Evolutionary conservation across 1,140 invertebrate genomes (phyloP).

Genomic region (Reticulitermes speratus): DNA sequence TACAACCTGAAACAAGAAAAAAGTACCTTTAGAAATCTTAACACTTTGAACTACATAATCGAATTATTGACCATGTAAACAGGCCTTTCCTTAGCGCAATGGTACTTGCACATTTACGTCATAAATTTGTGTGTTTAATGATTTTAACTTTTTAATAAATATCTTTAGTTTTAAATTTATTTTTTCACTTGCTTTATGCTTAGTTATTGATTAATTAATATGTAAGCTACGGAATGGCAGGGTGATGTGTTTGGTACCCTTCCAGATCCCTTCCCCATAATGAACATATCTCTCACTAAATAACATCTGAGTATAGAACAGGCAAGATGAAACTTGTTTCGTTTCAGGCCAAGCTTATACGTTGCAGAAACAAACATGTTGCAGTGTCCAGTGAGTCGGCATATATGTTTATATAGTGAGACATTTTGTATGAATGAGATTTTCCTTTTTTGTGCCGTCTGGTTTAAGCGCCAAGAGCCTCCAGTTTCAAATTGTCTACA

Average conservation of each 20-base stretch:
- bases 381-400: too few relatives aligned
- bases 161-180: background rate
- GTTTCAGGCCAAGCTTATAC: background rate
- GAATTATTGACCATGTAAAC: conserved; percentile 27
- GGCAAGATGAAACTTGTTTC: background rate
- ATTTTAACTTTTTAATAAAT: background rate
- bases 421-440: background rate
- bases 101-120: background rate
- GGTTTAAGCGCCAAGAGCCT: background rate
- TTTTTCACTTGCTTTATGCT: conserved; percentile 6
- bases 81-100: conserved; percentile 32
- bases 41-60: too few relatives aligned
- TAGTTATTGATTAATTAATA: background rate
- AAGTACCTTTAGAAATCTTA: too few relatives aligned
- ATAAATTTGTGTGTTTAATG: background rate
- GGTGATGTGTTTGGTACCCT: conserved; percentile 29
- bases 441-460: background rate
- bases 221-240: conserved; percentile 35
- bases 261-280: background rate
- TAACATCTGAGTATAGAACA: background rate
- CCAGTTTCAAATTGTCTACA: background rate
- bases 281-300: background rate
- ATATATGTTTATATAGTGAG: background rate
- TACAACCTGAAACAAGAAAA: too few relatives aligned
- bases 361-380: background rate